Base-by-base conservation (phyloP, 2,797 vertebrate genomes). In the Atherinosoma microstoma region DNA sequence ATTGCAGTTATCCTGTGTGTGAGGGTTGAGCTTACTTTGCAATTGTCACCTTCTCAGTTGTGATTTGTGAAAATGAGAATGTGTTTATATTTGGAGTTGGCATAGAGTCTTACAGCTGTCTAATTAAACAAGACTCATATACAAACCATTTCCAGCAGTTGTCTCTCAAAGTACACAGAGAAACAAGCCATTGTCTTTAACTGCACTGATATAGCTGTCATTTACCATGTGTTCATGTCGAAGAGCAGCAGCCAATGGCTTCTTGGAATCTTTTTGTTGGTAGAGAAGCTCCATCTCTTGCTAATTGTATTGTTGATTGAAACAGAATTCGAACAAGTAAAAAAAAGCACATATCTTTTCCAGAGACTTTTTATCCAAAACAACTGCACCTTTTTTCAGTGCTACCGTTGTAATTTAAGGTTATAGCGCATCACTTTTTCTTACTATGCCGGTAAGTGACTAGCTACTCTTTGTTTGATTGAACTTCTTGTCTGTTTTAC, bases 41-140 rank as follows among this genome's bases (percentile, higher is more conserved):
- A 62, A 18, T 56, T 8, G 15, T 49, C 45, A 67, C 61, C 65
- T 68, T 32, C 49, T 63, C 29, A 32, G 58, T 64, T 34, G n/a
- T 68, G 61, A 58, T 74, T 74, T 24, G 32, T 54, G 67, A 54
- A 63, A 58, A 75, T 63, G 53, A 62, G 49, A 67, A n/a, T 22
- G 45, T 49, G 45, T 49, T 49, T 34, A 70, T 56, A 71, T 66
- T 49, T 71, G 63, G n/a, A 29, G 30, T 2, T 20, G 59, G 36
- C 68, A 54, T 49, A 62, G 32, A 29, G 18, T 40, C 32, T 51
- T 67, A 57, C 59, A 57, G 32, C 64, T 63, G 64, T 63, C 63
- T 51, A 47, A 77, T 72, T 67, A 51, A 58, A 64, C 10, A 24
- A 64, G 58, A 72, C 67, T 67, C 62, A 67, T 56, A 12, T 40